Evolutionary conservation across 2,797 vertebrate genomes (phyloP).

Genomic region (Odontamblyopus lacepedii): DNA sequence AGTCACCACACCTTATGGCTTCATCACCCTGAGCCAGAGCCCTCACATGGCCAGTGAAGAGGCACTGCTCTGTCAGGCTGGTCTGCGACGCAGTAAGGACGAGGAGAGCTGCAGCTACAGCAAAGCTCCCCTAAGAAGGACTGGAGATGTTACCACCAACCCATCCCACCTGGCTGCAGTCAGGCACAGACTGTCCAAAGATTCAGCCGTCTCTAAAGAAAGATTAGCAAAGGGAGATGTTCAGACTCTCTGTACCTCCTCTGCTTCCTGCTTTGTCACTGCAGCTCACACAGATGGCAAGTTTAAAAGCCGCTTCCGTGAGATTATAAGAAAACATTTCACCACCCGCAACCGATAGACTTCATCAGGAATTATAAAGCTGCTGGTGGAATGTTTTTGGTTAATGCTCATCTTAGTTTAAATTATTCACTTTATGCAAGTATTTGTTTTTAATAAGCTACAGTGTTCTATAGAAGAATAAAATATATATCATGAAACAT

Average conservation of each 20-base stretch:
- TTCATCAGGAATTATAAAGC: neutral
- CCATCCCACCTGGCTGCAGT: slow-evolving; percentile 20
- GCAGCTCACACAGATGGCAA: slow-evolving; percentile 38
- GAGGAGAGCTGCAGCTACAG: slow-evolving; percentile 21
- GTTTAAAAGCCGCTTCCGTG: slow-evolving; percentile 55
- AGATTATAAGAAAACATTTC: slow-evolving; percentile 69
- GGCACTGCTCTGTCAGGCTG: slow-evolving; percentile 76
- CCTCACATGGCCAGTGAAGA: slow-evolving; percentile 84
- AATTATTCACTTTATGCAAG: neutral
- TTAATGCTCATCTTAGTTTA: neutral
- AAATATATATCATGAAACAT: slow-evolving; percentile 3
- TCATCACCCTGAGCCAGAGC: slow-evolving; percentile 81
- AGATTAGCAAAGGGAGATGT: slow-evolving; percentile 6
- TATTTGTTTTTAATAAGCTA: neutral
- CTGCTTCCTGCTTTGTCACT: slow-evolving; percentile 25
- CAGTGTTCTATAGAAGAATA: neutral
- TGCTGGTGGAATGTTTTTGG: neutral
- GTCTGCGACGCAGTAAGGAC: slow-evolving; percentile 44
- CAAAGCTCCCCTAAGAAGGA: slow-evolving; percentile 24
- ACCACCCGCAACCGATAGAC: slow-evolving; percentile 24
- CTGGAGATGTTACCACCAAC: slow-evolving; percentile 13
- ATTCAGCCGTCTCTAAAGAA: slow-evolving; percentile 15
- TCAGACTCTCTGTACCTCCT: neutral
- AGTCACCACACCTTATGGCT: slow-evolving; percentile 80
- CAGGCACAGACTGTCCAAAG: slow-evolving; percentile 33